Evolutionary conservation across 1,140 invertebrate species (phyloP).

Genomic region (Lasioglossum albipes): DNA sequence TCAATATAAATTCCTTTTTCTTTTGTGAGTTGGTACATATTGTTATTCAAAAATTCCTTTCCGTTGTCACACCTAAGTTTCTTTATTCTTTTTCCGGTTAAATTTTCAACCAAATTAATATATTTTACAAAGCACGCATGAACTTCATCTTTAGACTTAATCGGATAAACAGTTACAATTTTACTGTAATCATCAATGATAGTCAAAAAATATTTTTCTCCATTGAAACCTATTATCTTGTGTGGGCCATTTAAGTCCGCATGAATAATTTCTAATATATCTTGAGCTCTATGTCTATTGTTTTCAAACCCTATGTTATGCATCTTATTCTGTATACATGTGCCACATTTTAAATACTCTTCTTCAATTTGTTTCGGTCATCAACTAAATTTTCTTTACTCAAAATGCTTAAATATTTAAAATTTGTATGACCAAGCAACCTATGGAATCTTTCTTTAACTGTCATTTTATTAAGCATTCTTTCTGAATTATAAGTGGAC

Average conservation of each 20-base stretch:
- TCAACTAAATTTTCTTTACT: constrained; percentile 26
- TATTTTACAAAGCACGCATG: constrained; percentile 5
- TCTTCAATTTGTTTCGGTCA: constrained; percentile 25
- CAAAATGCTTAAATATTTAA: no score
- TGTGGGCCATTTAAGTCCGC: not conserved
- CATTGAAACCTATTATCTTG: not conserved
- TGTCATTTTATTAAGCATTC: no score
- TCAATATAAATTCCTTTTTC: no score
- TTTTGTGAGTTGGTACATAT: no score
- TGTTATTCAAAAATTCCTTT: no score
- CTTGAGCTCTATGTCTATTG: constrained; percentile 26
- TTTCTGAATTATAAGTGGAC: no score
- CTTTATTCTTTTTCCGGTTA: no score
- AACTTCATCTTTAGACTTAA: no score
- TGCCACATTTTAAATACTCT: constrained; percentile 25
- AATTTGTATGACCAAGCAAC: no score
- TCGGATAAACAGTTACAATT: no score
- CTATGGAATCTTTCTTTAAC: no score
- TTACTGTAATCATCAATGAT: constrained; percentile 34
- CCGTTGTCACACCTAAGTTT: no score
- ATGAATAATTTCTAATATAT: constrained; percentile 31
- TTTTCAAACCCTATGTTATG: constrained; percentile 33
- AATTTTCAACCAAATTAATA: not conserved
- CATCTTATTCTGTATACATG: not conserved
- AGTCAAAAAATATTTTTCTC: constrained; percentile 23